Conservation (phyloP, 2,888 invertebrate species). For the Pyrrhia umbra region DNA sequence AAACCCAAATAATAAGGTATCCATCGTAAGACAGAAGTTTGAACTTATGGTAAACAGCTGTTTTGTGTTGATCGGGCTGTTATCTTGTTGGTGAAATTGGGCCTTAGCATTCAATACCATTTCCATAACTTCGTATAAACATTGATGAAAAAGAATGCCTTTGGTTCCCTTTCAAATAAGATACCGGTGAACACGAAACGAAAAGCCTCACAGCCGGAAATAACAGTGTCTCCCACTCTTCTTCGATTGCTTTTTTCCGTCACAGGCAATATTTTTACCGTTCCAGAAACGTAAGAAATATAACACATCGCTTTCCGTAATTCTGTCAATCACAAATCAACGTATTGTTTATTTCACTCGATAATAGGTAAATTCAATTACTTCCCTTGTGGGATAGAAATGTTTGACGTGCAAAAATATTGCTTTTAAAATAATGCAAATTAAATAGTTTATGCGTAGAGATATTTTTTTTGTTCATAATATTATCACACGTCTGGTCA, state of each 20-base stretch:
- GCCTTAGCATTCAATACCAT: conserved; percentile 23
- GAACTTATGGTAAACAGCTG: too few species aligned
- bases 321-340: conserved; percentile 38
- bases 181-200: conserved; percentile 11
- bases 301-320: conserved; percentile 17
- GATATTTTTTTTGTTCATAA: too few species aligned
- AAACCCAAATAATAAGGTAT: too few species aligned
- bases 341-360: conserved; percentile 8
- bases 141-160: conserved; percentile 12
- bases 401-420: not conserved
- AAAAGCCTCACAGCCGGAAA: conserved; percentile 24
- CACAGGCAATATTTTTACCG: conserved; percentile 24
- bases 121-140: conserved; percentile 22
- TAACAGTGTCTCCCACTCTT: conserved; percentile 20
- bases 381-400: not conserved
- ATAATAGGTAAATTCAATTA: conserved; percentile 7
- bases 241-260: conserved; percentile 7
- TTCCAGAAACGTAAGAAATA: conserved; percentile 18
- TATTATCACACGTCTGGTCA: too few species aligned
- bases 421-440: too few species aligned
- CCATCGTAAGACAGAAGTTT: too few species aligned
- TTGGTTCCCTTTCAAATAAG: conserved; percentile 12
- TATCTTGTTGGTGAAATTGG: too few species aligned
- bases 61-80: too few species aligned
- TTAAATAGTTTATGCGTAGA: too few species aligned